Base-by-base conservation (phyloP, 1,140 invertebrate genomes). In the Temnothorax nylanderi region DNA sequence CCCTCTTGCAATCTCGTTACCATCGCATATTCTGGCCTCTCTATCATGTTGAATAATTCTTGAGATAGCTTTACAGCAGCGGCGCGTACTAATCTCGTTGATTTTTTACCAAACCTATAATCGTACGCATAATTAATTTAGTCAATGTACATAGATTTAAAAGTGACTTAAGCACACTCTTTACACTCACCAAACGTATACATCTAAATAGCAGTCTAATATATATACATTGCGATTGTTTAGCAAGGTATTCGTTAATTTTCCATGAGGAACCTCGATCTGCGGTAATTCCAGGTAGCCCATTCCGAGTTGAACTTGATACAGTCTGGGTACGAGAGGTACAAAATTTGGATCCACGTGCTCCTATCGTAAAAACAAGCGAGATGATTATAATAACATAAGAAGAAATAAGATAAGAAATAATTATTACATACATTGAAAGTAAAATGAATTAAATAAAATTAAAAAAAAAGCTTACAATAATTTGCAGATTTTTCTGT, bases 281-380 rank as follows among this genome's bases (percentile, higher is more conserved):
- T 99, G 99, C 11, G 99, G 99, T 86, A 99, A 95, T 95, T 99
- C 99, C 89, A 99, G 95, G 94, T 99, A 99, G 1, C 99, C 99
- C 98, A 99, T 99, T 65, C 99, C 99, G 8, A 99, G 96, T 74
- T 97, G 96, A 62, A 99, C 99, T 96, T 99, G 97, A 95, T 99
- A 99, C 51, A 99, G 95, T 51, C 98, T 96, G 8, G 99, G 98
- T 69, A 96, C 93, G 11, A 97, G 94, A 86, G 98, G 98, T 44
- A 95, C 93, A 95, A 98, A 99, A 91, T 98, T 96, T 16, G 97
- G 96, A 78, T 97, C 96, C 0, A 99, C 98, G 93, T 98, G 98
- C 95, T 99, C 98, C 97, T 98, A 89, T 13, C 93, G 91, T 56
- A 67, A 75, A 47, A 49, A 60, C 0, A 37, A 60, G 2, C 3